Percentiles rank a stretch among this genome's conserved stretches.
Evolutionary conservation across 2,113 vertebrate species (phyloP).

Genomic region (Lophius piscatorius): DNA sequence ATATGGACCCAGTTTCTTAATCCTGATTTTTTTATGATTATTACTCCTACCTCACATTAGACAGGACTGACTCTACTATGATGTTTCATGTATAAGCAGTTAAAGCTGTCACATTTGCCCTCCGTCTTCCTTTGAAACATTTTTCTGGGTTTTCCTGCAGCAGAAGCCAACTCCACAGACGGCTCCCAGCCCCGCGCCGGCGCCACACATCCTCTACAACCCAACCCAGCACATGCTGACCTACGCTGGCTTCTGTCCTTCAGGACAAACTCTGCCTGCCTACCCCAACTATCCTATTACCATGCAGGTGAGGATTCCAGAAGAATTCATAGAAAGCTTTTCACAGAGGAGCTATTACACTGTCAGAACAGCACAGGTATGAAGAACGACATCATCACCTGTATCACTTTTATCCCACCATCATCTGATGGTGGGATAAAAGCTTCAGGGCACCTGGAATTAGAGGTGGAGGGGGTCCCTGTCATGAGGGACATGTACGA

Average conservation of each 20-base stretch:
- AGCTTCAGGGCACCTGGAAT: neutral
- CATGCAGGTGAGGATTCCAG: constrained; percentile 83
- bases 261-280: constrained; percentile 79
- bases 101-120: too few species aligned
- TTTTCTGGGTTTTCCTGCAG: constrained; percentile 26
- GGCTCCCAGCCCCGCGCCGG: constrained; percentile 74
- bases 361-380: neutral
- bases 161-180: constrained; percentile 83
- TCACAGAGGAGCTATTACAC: too few species aligned
- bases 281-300: constrained; percentile 87
- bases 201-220: constrained; percentile 90
- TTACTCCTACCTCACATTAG: too few species aligned
- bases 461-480: too few species aligned
- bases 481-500: too few species aligned
- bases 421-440: neutral
- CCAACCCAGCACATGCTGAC: constrained; percentile 90
- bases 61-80: too few species aligned
- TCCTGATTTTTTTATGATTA: too few species aligned
- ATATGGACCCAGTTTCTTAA: too few species aligned
- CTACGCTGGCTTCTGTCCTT: constrained; percentile 84
- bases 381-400: neutral
- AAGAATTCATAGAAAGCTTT: neutral
- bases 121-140: neutral
- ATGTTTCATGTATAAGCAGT: too few species aligned
- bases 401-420: too few species aligned